Percentiles rank a stretch among this genome's conserved stretches.
Evolutionary conservation across 92 coral and sea anemone species (phyloP).

Genomic region (Diadumene lineata): DNA sequence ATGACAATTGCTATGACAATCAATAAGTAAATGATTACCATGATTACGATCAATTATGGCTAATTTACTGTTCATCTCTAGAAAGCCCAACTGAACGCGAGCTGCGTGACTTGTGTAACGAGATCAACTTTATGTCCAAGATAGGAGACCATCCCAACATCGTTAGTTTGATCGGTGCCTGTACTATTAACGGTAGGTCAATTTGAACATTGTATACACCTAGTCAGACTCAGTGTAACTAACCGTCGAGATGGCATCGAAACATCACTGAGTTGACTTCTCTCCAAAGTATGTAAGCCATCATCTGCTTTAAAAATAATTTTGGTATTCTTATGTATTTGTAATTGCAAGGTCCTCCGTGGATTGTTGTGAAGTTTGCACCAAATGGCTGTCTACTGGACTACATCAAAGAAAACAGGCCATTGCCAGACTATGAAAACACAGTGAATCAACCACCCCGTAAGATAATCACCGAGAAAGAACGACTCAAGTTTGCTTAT

Average conservation of each 20-base stretch:
- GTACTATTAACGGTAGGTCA: conserved; percentile 19
- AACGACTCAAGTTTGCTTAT: conserved; percentile 33
- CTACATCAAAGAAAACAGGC: conserved; percentile 20
- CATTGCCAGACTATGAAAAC: conserved; percentile 12
- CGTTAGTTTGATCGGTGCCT: conserved; percentile 27
- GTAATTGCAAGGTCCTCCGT: conserved; percentile 14
- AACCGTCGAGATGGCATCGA: too few species aligned
- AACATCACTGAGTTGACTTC: too few species aligned
- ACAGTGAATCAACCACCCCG: not conserved
- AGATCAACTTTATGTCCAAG: conserved; percentile 14
- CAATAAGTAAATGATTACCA: too few species aligned
- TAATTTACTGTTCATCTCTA: too few species aligned
- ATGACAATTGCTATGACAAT: too few species aligned
- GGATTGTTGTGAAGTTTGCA: conserved; percentile 27
- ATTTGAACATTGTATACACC: not conserved
- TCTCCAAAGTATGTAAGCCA: not conserved
- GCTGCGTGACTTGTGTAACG: conserved; percentile 10
- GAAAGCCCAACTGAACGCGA: conserved; percentile 20
- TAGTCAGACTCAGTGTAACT: not conserved
- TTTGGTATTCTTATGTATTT: not conserved
- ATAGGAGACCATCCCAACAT: conserved; percentile 33
- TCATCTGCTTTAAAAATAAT: not conserved
- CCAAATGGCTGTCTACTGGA: conserved; percentile 23
- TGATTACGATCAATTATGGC: too few species aligned
- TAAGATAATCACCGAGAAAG: conserved; percentile 19